Base-by-base conservation (phyloP, 1,140 invertebrate species). In the Heliconius congener region DNA sequence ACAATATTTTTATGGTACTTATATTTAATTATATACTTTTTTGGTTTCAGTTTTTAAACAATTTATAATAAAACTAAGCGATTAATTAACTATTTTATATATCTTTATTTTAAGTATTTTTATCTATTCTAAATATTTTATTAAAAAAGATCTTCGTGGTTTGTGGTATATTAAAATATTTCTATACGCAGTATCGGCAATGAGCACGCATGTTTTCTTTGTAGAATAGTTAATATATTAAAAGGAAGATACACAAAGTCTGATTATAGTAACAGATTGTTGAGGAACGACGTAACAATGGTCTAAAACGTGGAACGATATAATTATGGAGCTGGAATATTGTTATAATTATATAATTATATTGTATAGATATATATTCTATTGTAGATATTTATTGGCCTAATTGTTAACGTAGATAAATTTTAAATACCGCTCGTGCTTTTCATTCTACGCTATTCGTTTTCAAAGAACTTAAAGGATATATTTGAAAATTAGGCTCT, bases 191-290 rank as follows among this genome's bases (percentile, higher is more conserved):
- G 13, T 66, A 9, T 66, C 60, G 23, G 60, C 60, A 66, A 66
- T 66, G 2, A 30, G 4, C 57, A 66, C 27, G 60, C 5, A 30
- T 27, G 23, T 60, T 60, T 66, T 66, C 11, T 66, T 66, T 66
- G 23, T 66, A 66, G 60, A 66, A 66, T 66, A 66, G 60, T 30
- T 66, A 13, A 60, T 27, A 60, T 30, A 66, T n/a, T 66, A 66
- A 66, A 66, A 66, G 60, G 23, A 27, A 66, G 60, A 30, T 66
- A 27, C 60, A 66, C 1, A 27, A 66, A 66, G 60, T 66, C 60
- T 66, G 60, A 66, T 11, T 18, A 30, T 23, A 66, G 4, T 27
- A 66, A 2, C 27, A 30, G 39, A 37, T 76, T 71, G 75, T 76
- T 70, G 30, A 71, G 60, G 60, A 66, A 66, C 11, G 60, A 66